phyloP scores from a whole-genome alignment of 1,140 invertebrate genomes.

The Oryctes rhinoceros region DNA sequence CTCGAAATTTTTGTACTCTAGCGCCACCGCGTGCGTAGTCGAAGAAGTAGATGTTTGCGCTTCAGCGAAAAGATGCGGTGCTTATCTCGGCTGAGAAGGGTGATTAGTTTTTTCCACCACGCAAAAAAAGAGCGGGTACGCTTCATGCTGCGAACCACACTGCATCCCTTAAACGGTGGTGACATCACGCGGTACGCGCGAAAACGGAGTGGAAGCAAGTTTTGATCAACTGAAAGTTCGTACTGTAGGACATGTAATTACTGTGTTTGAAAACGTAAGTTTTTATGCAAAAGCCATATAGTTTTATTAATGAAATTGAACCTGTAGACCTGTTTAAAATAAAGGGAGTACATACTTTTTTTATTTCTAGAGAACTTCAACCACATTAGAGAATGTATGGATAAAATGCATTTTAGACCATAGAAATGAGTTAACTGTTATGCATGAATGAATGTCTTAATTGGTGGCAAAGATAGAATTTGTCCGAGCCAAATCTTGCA shows the following conservation, averaged over 20 bases:
- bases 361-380: too few species aligned
- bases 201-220: not conserved
- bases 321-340: too few species aligned
- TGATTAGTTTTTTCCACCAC: slow-evolving; percentile 12
- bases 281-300: too few species aligned
- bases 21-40: slow-evolving; percentile 24
- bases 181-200: not conserved
- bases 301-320: too few species aligned
- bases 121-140: slow-evolving; percentile 1
- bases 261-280: too few species aligned
- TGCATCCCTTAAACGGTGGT: slow-evolving; percentile 26
- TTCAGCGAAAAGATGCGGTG: slow-evolving; percentile 16
- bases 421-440: too few species aligned
- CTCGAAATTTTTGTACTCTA: slow-evolving; percentile 22
- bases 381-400: too few species aligned
- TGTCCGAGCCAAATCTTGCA: too few species aligned
- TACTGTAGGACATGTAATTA: not conserved
- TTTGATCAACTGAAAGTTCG: not conserved
- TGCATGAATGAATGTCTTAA: too few species aligned
- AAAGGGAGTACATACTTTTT: too few species aligned
- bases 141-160: slow-evolving; percentile 4
- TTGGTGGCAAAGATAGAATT: too few species aligned
- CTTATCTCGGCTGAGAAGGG: slow-evolving; percentile 18
- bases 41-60: not conserved
- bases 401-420: too few species aligned